Base-by-base conservation (phyloP, 2,113 vertebrate genomes). In the Macheiramphus alcinus region DNA sequence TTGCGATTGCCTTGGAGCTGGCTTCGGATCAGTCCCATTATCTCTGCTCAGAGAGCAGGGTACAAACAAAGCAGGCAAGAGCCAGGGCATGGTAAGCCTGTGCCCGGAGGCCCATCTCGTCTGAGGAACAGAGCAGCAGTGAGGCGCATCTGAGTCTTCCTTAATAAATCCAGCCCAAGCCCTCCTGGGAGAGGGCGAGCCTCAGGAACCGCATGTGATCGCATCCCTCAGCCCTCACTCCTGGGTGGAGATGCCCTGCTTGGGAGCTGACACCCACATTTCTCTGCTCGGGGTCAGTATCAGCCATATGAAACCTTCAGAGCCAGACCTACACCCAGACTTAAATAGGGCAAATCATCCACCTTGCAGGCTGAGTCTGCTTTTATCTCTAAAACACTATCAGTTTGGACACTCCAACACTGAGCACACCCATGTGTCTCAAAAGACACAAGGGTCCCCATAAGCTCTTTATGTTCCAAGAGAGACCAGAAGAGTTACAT, bases 1-100 rank as follows among this genome's bases (percentile, higher is more conserved):
- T 96, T 70, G 90, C 3, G 67, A 95, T 97, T 91, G 93, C 89
- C 88, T 94, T 8, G n/a, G 84, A 91, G 91, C 87, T 95, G 95
- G 87, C 89, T 96, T 86, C 8, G 17, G 29, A 95, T 94, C 93
- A 48, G 91, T 91, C 93, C 55, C 93, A 96, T 94, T 94, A 96
- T 96, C 96, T 93, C n/a, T 86, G 71, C 71, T 73, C 40, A 1
- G 15, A 91, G 38, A 70, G 38, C 84, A 58, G 74, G 3, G 7
- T 12, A 70, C 84, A 90, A 72, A 95, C 72, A 88, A 71, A 88
- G 56, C 86, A 80, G 43, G 56, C 36, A 5, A 66, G 59, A 52
- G 22, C 76, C 88, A 76, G 72, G 86, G 36, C 75, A 91, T 29
- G 58, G 80, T 11, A 10, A 68, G 43, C 25, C 66, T 36, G 47